A percentile compares a stretch with the other conserved stretches of the same genome.
Conservation (phyloP, 2,113 vertebrate genomes). For the Agapornis roseicollis region DNA sequence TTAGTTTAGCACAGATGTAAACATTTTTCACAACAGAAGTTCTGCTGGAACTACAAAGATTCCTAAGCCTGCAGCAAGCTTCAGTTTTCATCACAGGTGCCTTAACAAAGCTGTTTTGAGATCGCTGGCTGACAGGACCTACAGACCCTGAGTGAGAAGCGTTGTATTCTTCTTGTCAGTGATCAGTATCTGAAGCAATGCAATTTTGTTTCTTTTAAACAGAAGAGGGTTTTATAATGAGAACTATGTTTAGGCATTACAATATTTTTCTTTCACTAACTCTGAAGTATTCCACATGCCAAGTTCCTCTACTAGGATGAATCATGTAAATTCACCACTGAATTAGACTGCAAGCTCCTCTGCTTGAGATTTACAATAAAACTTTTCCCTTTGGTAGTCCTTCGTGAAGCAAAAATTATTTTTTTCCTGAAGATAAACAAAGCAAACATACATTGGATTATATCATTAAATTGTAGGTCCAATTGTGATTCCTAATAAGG, state of each 20-base stretch:
- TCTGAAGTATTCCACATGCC: not conserved
- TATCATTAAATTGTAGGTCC: not conserved
- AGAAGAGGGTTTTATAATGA: not conserved
- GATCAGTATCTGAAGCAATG: not conserved
- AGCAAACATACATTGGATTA: not conserved
- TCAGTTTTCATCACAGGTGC: not conserved
- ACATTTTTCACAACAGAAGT: not conserved
- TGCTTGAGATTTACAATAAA: not conserved
- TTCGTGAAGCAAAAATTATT: not conserved
- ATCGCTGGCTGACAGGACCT: not conserved
- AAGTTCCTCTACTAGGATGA: not conserved
- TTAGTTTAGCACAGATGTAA: not conserved
- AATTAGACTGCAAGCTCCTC: not conserved
- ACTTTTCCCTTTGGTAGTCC: not conserved
- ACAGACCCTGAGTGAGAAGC: not conserved
- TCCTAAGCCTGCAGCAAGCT: not conserved
- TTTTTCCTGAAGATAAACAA: constrained; percentile 2
- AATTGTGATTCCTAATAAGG: constrained; percentile 29
- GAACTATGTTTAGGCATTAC: not conserved
- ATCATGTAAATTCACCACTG: not conserved
- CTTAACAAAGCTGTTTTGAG: not conserved
- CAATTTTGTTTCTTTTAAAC: not conserved
- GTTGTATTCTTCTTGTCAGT: not conserved
- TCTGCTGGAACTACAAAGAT: not conserved
- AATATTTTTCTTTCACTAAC: not conserved